Evolutionary conservation across 1,140 invertebrate genomes (phyloP).

Genomic region (Phocides pigmalion): DNA sequence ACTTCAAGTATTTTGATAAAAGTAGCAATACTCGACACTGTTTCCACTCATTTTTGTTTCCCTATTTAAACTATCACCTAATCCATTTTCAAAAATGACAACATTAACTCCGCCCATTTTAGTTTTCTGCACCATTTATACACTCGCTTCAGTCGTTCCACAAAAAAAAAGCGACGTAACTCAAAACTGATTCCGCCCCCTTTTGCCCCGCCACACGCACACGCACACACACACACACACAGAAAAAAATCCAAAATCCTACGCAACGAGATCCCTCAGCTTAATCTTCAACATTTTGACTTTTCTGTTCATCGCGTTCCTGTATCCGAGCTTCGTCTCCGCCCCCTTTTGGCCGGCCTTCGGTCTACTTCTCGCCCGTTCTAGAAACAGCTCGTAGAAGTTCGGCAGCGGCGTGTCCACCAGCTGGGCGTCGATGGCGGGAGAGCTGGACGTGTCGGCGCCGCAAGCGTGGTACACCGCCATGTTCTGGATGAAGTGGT

Average conservation of each 20-base stretch:
- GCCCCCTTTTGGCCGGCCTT: slow-evolving; percentile 27
- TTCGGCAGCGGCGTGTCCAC: slow-evolving; percentile 68
- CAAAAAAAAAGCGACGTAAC: too few relatives aligned
- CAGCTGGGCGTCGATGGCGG: slow-evolving; percentile 18
- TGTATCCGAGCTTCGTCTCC: slow-evolving; percentile 4
- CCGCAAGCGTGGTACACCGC: slow-evolving; percentile 38
- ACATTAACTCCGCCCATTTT: too few relatives aligned
- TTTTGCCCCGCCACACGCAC: too few relatives aligned
- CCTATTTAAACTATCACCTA: too few relatives aligned
- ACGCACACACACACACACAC: too few relatives aligned
- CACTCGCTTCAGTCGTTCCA: too few relatives aligned
- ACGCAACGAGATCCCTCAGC: slow-evolving; percentile 75
- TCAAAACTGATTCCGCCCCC: too few relatives aligned
- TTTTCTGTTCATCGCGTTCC: slow-evolving; percentile 63
- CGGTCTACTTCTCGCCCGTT: slow-evolving; percentile 56
- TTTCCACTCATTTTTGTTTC: too few relatives aligned
- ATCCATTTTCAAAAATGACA: too few relatives aligned
- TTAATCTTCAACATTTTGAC: slow-evolving; percentile 75
- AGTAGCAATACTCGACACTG: too few relatives aligned
- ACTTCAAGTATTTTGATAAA: too few relatives aligned
- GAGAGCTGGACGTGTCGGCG: slow-evolving; percentile 21
- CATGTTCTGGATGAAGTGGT: slow-evolving; percentile 77
- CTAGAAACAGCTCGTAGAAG: slow-evolving; percentile 78
- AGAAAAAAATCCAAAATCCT: slow-evolving; percentile 17
- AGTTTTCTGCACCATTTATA: too few relatives aligned